Conservation (phyloP, 1,140 invertebrate genomes). For the Apis dorsata region DNA sequence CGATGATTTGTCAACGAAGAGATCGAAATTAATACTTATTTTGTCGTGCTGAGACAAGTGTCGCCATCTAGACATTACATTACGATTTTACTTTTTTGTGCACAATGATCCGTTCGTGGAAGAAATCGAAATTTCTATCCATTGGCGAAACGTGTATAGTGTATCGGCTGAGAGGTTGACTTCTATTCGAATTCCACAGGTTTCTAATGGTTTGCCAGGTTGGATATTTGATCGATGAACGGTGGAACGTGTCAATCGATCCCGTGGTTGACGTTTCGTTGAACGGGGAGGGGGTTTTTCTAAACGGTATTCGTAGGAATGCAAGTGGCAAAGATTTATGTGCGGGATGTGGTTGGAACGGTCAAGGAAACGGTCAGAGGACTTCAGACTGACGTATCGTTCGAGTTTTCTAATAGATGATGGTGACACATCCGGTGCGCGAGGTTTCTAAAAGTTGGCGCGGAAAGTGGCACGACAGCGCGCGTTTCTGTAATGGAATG, state of each 20-base stretch:
- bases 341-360: constrained; percentile 3
- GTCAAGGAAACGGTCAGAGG: constrained; percentile 11
- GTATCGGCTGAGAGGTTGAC: no score
- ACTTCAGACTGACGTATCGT: constrained; percentile 8
- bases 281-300: neutral
- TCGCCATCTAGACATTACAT: no score
- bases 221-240: constrained; percentile 13
- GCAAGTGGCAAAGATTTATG: constrained; percentile 37
- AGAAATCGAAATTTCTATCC: no score
- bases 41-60: no score
- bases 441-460: neutral
- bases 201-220: no score
- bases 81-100: no score
- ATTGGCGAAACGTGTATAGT: no score
- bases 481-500: no score
- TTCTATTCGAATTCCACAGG: neutral
- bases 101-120: no score
- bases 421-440: neutral
- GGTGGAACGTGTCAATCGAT: constrained; percentile 9
- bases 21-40: no score
- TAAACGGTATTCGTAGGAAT: neutral
- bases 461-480: neutral
- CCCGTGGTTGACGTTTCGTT: constrained; percentile 23
- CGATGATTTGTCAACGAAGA: no score
- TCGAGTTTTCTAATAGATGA: constrained; percentile 27